Conservation (phyloP, 2,797 vertebrate species). For the Malurus leucopterus region DNA sequence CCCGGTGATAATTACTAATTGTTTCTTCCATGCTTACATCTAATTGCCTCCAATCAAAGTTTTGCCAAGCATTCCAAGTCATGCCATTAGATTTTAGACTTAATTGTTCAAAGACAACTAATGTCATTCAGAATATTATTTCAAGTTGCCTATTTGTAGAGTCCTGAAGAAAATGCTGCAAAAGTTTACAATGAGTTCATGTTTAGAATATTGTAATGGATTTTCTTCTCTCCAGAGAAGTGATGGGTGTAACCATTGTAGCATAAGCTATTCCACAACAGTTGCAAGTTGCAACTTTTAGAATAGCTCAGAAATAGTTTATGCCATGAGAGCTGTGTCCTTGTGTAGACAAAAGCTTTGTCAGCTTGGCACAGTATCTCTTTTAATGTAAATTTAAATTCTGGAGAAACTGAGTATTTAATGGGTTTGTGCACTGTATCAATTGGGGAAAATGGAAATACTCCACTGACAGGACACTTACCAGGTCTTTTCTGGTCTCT, state of each 20-base stretch:
- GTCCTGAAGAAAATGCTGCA: neutral
- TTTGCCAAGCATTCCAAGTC: neutral
- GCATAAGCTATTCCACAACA: conserved; percentile 20
- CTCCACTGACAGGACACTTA: too few relatives aligned
- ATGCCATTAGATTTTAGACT: neutral
- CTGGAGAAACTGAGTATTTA: neutral
- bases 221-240: neutral
- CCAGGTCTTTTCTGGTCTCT: neutral
- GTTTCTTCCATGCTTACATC: neutral
- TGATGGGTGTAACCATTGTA: conserved; percentile 36
- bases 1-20: neutral
- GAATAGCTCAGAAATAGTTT: neutral
- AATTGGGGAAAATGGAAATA: neutral
- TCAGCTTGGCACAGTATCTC: neutral
- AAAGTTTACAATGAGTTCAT: neutral
- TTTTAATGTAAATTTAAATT: neutral
- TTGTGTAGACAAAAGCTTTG: neutral
- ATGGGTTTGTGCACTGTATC: neutral
- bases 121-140: neutral
- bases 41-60: neutral
- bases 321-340: neutral
- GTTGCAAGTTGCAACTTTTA: neutral
- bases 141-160: neutral
- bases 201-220: conserved; percentile 33
- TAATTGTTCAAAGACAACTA: neutral